These are phyloP conservation scores for Sciurus carolinensis DNA, from an alignment of 2,797 vertebrate genomes.

Conservation along the genomic window DNA sequence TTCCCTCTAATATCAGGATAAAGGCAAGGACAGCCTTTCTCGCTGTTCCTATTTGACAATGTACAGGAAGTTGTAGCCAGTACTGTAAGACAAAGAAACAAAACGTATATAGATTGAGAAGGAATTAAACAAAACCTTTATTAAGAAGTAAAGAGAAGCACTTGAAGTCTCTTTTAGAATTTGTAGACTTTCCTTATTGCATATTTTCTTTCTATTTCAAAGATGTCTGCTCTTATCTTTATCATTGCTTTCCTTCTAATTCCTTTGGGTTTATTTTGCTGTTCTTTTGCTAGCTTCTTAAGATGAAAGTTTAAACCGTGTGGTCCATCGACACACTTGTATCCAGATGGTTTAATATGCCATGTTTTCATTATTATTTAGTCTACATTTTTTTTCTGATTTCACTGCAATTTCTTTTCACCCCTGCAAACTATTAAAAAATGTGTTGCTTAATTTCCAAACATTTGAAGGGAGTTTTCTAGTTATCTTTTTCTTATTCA, in stretches of 20 bases:
- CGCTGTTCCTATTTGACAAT: background rate
- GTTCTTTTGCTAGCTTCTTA: slow-evolving; percentile 30
- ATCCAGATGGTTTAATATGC: slow-evolving; percentile 38
- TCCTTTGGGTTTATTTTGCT: slow-evolving; percentile 19
- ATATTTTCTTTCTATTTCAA: slow-evolving; percentile 13
- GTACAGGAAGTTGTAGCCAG: background rate
- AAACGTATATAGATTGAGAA: background rate
- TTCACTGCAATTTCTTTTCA: slow-evolving; percentile 15
- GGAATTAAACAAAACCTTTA: background rate
- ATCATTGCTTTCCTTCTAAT: background rate
- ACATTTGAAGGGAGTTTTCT: background rate
- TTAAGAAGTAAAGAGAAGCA: background rate
- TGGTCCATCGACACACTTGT: background rate
- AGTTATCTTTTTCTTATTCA: background rate
- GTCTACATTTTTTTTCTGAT: background rate
- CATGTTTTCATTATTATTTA: slow-evolving; percentile 53
- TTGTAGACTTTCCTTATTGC: background rate
- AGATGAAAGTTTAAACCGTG: background rate
- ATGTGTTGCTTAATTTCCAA: slow-evolving; percentile 20
- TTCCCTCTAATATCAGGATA: background rate
- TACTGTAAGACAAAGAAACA: background rate
- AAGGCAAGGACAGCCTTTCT: background rate
- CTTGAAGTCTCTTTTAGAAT: background rate
- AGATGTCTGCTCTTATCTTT: background rate
- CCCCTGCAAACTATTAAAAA: background rate